Evolutionary conservation across 2,797 vertebrate species (phyloP).

Genomic region (Fundulus diaphanus): DNA sequence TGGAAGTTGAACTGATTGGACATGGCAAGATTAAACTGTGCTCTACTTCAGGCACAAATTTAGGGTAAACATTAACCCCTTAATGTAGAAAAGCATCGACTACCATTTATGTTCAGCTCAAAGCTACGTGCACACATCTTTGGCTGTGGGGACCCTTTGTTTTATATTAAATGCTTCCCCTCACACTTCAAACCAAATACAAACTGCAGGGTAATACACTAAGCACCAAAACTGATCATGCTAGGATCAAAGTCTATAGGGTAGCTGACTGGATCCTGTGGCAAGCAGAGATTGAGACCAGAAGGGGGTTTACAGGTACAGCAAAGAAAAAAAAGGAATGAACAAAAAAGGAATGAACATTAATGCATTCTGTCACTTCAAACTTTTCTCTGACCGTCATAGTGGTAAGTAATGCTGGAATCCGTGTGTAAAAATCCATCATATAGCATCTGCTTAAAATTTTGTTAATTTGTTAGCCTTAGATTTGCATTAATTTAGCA

Average conservation of each 20-base stretch:
- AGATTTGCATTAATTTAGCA: background rate
- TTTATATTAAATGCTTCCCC: background rate
- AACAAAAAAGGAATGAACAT: background rate
- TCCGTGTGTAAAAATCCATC: background rate
- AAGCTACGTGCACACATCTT: background rate
- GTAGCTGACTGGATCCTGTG: background rate
- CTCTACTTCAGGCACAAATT: too few relatives aligned
- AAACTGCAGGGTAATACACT: background rate
- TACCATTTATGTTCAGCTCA: background rate
- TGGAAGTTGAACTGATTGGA: too few relatives aligned
- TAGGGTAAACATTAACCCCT: background rate
- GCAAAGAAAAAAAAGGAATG: too few relatives aligned
- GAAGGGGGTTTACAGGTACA: background rate
- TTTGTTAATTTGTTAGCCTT: background rate
- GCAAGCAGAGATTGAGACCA: background rate
- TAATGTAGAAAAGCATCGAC: background rate
- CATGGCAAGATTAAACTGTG: too few relatives aligned
- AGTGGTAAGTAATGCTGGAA: background rate
- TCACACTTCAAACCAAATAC: background rate
- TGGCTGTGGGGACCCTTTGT: background rate
- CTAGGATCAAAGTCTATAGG: background rate
- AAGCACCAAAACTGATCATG: background rate
- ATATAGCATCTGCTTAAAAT: background rate
- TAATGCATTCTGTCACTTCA: background rate
- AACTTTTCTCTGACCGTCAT: background rate